Evolutionary conservation across 2,888 invertebrate genomes (phyloP), one percentile per base, ranked within the genome.

Genomic region (Kuschelorhynchus macadamiae): DNA sequence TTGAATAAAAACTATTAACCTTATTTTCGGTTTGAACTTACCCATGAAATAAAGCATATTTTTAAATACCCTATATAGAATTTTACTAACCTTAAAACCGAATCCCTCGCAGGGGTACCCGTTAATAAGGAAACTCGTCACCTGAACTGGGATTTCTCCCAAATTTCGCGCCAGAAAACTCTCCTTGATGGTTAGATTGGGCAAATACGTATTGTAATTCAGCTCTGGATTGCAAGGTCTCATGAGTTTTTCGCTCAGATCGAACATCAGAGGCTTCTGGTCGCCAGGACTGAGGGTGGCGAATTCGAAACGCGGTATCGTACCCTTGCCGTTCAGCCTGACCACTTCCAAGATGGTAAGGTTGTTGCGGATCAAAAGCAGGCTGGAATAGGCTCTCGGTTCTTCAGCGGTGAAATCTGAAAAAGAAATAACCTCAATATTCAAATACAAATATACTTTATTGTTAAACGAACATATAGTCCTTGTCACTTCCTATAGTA

Each of bases 271-370:
- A 3, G 95, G 92, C 14, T 90, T 88, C 46, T 83, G 78, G 2
- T 92, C 90, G 7, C 94, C 95, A 0, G 96, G 92, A 62, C 90
- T 90, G n/a, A 93, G 89, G 78, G 94, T 96, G 17, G 91, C 96
- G 77, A 97, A 91, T 78, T 93, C 92, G 82, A 98, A 92, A 9
- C 44, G 25, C 1, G 97, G 95, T 74, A 89, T 85, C 0, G 94
- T 95, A 12, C 97, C 96, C 79, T 92, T 90, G 0, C 95, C 97
- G 62, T 89, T 89, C 69, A 98, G 83, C 79, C 92, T 89, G 20
- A 97, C 86, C 1, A 92, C 90, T 83, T 98, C 98, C 78, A 97
- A 83, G 33, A 96, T 90, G 0, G 98, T 98, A 78, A 98, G 85
- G 83, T 98, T 98, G 83, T 98, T 98, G 76, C 97, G 91, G 82